Evolutionary conservation across 2,797 vertebrate genomes (phyloP).

Genomic region (Nasua narica): DNA sequence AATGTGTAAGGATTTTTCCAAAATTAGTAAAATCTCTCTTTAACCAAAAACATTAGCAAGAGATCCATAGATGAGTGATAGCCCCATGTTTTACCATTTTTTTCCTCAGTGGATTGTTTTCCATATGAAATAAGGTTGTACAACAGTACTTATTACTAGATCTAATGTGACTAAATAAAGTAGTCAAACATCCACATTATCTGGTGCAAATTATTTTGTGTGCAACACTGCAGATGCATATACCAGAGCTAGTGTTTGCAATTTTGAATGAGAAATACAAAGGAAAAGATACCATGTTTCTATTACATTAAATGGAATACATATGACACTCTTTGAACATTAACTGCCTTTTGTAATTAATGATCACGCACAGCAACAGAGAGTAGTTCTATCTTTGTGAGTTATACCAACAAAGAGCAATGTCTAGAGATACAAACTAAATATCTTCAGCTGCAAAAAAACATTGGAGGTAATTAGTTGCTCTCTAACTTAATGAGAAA

Average conservation of each 20-base stretch:
- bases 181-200: slow-evolving; percentile 37
- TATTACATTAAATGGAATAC: slow-evolving; percentile 21
- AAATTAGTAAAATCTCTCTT: slow-evolving; percentile 17
- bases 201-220: slow-evolving; percentile 14
- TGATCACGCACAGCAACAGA: not conserved
- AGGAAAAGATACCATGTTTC: slow-evolving; percentile 9
- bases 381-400: not conserved
- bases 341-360: slow-evolving; percentile 46
- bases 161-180: slow-evolving; percentile 8
- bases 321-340: slow-evolving; percentile 23
- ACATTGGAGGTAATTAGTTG: not conserved
- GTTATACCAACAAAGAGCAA: slow-evolving; percentile 18
- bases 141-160: slow-evolving; percentile 33
- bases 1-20: not conserved
- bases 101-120: not conserved
- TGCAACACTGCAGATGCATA: not conserved
- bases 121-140: not conserved
- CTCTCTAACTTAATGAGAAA: slow-evolving; percentile 43
- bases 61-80: not conserved
- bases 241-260: not conserved
- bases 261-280: slow-evolving; percentile 40
- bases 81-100: not conserved
- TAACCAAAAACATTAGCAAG: not conserved
- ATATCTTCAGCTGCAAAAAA: slow-evolving; percentile 6
- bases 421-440: not conserved